Evolutionary conservation across 2,797 vertebrate species (phyloP).

Genomic region (Ctenochaetus hawaiiensis): DNA sequence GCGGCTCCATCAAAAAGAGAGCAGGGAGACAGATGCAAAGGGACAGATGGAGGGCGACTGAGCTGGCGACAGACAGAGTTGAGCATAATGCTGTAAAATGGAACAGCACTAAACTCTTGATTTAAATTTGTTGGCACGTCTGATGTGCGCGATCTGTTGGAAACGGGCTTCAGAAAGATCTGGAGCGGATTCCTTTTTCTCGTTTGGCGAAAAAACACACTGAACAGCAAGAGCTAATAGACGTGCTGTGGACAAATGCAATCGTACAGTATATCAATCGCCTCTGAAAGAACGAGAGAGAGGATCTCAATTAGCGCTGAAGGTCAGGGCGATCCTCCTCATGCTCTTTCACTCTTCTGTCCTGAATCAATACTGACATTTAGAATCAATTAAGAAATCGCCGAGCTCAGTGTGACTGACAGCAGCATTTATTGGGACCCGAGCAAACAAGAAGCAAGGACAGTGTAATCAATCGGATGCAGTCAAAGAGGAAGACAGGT

Average conservation of each 20-base stretch:
- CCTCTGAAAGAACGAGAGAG: conserved; percentile 37
- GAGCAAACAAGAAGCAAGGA: conserved; percentile 27
- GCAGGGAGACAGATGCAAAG: conserved; percentile 68
- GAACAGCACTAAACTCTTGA: conserved; percentile 59
- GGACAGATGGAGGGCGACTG: conserved; percentile 74
- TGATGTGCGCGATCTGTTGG: conserved; percentile 33
- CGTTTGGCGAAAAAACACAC: conserved; percentile 12
- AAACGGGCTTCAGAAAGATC: conserved; percentile 41
- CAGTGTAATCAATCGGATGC: conserved; percentile 1
- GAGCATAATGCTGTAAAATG: conserved; percentile 69
- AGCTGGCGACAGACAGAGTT: conserved; percentile 67
- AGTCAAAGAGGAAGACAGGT: background rate
- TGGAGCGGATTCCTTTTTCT: conserved; percentile 39
- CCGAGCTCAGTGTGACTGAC: conserved; percentile 28
- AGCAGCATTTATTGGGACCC: conserved; percentile 24
- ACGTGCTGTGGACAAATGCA: conserved; percentile 30
- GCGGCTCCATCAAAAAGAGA: conserved; percentile 64
- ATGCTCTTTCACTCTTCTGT: conserved; percentile 27
- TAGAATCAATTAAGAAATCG: conserved; percentile 51
- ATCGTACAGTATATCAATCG: conserved; percentile 18
- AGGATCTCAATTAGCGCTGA: conserved; percentile 61
- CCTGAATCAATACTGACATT: conserved; percentile 66
- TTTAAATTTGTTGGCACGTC: conserved; percentile 61
- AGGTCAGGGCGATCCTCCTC: conserved; percentile 51
- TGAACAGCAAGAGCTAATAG: conserved; percentile 34